phyloP scores from a whole-genome alignment of 2,797 vertebrate species.

The Tapirus indicus region DNA sequence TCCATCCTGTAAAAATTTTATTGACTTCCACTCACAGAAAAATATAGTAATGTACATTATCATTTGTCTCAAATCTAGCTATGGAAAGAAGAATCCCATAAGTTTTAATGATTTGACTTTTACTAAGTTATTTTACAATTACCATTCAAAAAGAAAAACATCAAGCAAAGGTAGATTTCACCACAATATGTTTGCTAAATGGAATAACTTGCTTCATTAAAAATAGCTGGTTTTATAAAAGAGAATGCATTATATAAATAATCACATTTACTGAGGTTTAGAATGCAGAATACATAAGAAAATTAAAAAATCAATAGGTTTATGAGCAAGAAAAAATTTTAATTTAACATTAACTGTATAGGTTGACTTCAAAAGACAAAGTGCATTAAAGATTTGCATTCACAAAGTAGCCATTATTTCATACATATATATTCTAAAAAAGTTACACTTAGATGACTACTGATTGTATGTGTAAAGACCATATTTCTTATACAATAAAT shows the following conservation, averaged over 20 bases:
- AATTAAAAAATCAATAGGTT: background rate
- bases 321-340: background rate
- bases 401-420: background rate
- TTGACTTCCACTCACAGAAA: background rate
- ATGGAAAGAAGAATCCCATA: background rate
- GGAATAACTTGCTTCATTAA: background rate
- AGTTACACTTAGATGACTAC: background rate
- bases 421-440: background rate
- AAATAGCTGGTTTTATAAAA: background rate
- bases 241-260: background rate
- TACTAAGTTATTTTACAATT: background rate
- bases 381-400: background rate
- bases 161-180: conserved; percentile 13
- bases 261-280: background rate
- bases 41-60: background rate
- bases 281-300: background rate
- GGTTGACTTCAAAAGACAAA: background rate
- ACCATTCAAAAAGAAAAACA: background rate
- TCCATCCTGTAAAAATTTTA: background rate
- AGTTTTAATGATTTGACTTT: background rate
- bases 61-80: background rate
- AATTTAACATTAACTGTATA: background rate
- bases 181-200: background rate
- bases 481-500: background rate
- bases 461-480: background rate